Evolutionary conservation across 2,797 vertebrate species (phyloP).

Genomic region (Trachurus trachurus): DNA sequence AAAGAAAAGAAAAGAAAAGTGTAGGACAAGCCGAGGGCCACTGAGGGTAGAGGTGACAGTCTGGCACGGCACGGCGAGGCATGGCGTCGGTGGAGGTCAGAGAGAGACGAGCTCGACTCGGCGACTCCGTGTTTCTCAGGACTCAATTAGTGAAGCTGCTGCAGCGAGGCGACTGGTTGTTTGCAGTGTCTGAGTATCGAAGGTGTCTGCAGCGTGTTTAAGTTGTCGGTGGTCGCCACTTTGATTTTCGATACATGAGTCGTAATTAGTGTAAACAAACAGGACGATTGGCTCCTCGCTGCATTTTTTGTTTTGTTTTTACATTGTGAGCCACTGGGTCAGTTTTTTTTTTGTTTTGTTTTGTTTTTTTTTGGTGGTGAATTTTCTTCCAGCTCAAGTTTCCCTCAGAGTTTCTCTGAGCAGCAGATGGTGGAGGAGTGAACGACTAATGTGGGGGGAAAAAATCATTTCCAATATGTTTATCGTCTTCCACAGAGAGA

Average conservation of each 20-base stretch:
- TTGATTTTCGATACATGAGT: constrained; percentile 36
- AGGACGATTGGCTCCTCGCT: constrained; percentile 53
- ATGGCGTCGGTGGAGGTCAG: constrained; percentile 68
- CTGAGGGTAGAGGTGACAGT: constrained; percentile 48
- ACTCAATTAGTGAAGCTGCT: constrained; percentile 51
- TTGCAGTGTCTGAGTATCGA: constrained; percentile 10
- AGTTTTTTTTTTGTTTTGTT: constrained; percentile 43
- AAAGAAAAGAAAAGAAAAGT: neutral
- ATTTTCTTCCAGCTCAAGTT: constrained; percentile 56
- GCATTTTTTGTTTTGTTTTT: constrained; percentile 44
- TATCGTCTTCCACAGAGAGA: constrained; percentile 30
- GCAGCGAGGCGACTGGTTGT: constrained; percentile 38
- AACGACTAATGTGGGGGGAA: constrained; percentile 19
- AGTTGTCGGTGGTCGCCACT: constrained; percentile 39
- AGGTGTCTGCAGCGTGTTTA: constrained; percentile 38
- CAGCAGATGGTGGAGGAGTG: constrained; percentile 61
- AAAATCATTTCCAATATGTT: constrained; percentile 53
- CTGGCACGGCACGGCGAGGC: constrained; percentile 23
- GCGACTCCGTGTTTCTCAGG: neutral
- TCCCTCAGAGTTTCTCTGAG: constrained; percentile 56
- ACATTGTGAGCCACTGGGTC: constrained; percentile 52
- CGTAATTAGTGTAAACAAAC: constrained; percentile 63
- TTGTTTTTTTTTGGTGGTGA: constrained; percentile 38
- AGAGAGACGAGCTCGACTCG: constrained; percentile 11
- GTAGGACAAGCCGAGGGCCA: constrained; percentile 18